Percentiles rank a stretch among this genome's conserved stretches.
These are phyloP conservation scores for Propsilocerus akamusi DNA, from an alignment of 1,140 invertebrate genomes.

Conservation along the genomic window DNA sequence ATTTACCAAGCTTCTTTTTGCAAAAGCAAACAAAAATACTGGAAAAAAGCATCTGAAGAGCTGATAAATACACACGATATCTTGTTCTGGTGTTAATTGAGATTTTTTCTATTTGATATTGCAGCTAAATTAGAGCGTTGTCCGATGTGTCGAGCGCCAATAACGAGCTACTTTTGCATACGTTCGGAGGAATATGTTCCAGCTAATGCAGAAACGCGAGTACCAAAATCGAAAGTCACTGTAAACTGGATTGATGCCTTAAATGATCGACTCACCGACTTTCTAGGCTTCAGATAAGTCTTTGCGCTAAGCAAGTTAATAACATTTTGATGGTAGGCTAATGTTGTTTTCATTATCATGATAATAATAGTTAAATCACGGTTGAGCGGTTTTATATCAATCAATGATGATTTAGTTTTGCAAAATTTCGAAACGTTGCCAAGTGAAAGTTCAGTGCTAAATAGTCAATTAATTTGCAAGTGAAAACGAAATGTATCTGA, in stretches of 20 bases:
- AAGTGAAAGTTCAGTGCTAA: too few relatives aligned
- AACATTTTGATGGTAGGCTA: too few relatives aligned
- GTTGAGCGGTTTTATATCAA: too few relatives aligned
- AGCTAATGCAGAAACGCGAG: constrained; percentile 18
- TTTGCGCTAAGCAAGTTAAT: too few relatives aligned
- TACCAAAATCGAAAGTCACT: constrained; percentile 8
- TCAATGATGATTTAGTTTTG: too few relatives aligned
- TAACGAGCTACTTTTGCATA: constrained; percentile 64
- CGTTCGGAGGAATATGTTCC: constrained; percentile 51
- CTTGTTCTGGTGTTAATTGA: background rate
- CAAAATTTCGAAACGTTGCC: too few relatives aligned
- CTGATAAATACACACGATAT: too few relatives aligned
- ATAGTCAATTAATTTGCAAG: too few relatives aligned
- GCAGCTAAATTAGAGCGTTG: constrained; percentile 49
- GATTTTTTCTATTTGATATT: constrained; percentile 10
- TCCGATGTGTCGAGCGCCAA: constrained; percentile 62
- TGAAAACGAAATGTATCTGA: too few relatives aligned
- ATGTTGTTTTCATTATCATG: too few relatives aligned
- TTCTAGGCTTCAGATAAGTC: constrained; percentile 30
- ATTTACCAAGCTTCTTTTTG: background rate
- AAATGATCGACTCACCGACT: constrained; percentile 41
- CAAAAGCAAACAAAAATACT: background rate
- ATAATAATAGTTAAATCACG: too few relatives aligned
- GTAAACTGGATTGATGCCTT: constrained; percentile 37
- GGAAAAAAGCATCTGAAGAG: too few relatives aligned